A percentile compares a stretch with the other conserved stretches of the same genome.
Conservation (phyloP, 2,888 invertebrate species). For the Erynnis tages region DNA sequence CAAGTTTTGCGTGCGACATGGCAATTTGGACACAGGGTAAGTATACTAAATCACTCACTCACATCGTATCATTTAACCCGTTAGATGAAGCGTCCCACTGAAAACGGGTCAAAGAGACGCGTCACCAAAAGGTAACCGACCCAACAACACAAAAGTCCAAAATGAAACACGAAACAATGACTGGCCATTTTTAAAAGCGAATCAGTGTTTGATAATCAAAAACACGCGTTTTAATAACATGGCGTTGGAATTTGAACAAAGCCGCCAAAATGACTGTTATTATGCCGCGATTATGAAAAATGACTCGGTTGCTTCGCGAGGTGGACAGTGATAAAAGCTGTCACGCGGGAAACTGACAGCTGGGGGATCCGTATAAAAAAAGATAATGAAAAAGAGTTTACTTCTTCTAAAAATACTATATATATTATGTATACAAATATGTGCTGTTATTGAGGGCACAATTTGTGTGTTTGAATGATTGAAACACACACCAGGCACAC, state of each 20-base stretch:
- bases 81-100: background rate
- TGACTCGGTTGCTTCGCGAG: slow-evolving; percentile 51
- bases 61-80: background rate
- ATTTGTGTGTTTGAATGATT: too few relatives aligned
- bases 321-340: slow-evolving; percentile 35
- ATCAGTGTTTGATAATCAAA: slow-evolving; percentile 37
- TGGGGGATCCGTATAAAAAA: background rate
- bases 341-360: background rate
- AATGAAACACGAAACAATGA: slow-evolving; percentile 32
- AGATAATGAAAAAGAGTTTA: too few relatives aligned
- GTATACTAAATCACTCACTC: background rate
- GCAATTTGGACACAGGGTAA: too few relatives aligned
- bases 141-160: slow-evolving; percentile 1
- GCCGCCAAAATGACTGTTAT: slow-evolving; percentile 51
- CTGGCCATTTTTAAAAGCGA: slow-evolving; percentile 38
- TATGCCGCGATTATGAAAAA: slow-evolving; percentile 66
- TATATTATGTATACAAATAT: too few relatives aligned
- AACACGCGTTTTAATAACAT: slow-evolving; percentile 33
- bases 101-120: background rate
- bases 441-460: too few relatives aligned
- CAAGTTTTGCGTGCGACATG: too few relatives aligned
- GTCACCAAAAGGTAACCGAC: background rate
- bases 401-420: too few relatives aligned
- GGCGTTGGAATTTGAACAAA: slow-evolving; percentile 41
- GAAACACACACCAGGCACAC: too few relatives aligned